These are phyloP conservation scores for Limanda limanda DNA, from an alignment of 2,113 vertebrate species.

Conservation along the genomic window DNA sequence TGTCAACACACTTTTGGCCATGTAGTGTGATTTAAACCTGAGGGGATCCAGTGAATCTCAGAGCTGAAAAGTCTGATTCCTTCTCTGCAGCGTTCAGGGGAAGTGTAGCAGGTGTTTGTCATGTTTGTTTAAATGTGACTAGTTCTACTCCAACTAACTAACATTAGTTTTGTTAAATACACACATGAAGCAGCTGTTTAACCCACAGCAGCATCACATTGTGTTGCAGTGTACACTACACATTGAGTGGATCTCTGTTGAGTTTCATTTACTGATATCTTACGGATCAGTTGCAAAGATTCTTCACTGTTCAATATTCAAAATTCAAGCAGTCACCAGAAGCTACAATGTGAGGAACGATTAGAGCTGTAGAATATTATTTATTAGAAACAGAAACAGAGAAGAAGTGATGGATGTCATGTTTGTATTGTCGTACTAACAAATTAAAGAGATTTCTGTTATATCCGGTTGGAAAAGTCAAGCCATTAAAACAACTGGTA, in stretches of 20 bases:
- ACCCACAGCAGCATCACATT: no score
- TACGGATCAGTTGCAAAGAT: neutral
- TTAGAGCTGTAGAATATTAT: slow-evolving; percentile 29
- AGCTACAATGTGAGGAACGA: neutral
- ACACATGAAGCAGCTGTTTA: no score
- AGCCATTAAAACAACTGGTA: slow-evolving; percentile 15
- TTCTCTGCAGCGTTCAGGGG: neutral
- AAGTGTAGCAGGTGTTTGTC: neutral
- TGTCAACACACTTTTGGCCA: slow-evolving; percentile 25
- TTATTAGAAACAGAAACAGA: slow-evolving; percentile 39
- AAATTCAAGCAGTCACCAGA: neutral
- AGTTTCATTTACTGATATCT: neutral
- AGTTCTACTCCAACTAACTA: neutral
- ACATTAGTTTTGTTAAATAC: no score
- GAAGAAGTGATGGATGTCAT: neutral
- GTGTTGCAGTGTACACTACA: no score
- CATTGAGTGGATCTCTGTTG: no score
- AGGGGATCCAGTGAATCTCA: neutral
- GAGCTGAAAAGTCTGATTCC: neutral
- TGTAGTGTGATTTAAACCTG: neutral
- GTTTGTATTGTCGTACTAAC: neutral
- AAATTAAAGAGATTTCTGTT: neutral
- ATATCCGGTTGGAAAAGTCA: slow-evolving; percentile 18
- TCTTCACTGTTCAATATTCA: neutral
- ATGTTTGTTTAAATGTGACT: neutral